Percentiles rank a stretch among this genome's conserved stretches.
Conservation (phyloP, 2,113 vertebrate species). For the Leptobrachium ailaonicum region DNA sequence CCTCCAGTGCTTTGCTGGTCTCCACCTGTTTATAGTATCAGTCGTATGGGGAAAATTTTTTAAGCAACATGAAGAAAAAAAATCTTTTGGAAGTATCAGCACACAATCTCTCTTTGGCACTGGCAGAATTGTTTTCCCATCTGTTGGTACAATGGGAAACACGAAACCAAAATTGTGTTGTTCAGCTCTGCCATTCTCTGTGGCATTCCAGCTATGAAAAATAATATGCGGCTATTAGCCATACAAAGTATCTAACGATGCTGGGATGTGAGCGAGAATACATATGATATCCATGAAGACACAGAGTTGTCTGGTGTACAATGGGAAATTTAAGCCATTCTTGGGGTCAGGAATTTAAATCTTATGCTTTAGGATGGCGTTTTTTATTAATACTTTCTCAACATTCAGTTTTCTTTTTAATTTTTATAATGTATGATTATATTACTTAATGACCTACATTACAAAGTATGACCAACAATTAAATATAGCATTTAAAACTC, state of each 20-base stretch:
- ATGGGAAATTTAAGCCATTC: too few relatives aligned
- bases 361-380: too few relatives aligned
- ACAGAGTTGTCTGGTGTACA: too few relatives aligned
- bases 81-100: constrained; percentile 12
- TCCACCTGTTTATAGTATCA: constrained; percentile 37
- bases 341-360: too few relatives aligned
- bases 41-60: background rate
- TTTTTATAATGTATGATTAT: too few relatives aligned
- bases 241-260: background rate
- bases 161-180: background rate
- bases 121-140: constrained; percentile 8
- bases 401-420: too few relatives aligned
- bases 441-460: too few relatives aligned
- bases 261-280: too few relatives aligned
- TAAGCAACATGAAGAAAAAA: background rate
- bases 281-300: too few relatives aligned
- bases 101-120: constrained; percentile 10
- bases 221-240: background rate
- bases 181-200: background rate
- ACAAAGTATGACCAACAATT: too few relatives aligned
- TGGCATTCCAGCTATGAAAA: background rate
- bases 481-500: too few relatives aligned
- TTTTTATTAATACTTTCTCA: too few relatives aligned
- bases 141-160: constrained; percentile 14
- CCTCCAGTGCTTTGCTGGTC: background rate